phyloP scores from a whole-genome alignment of 2,888 invertebrate species.

The Neoaliturus tenellus region DNA sequence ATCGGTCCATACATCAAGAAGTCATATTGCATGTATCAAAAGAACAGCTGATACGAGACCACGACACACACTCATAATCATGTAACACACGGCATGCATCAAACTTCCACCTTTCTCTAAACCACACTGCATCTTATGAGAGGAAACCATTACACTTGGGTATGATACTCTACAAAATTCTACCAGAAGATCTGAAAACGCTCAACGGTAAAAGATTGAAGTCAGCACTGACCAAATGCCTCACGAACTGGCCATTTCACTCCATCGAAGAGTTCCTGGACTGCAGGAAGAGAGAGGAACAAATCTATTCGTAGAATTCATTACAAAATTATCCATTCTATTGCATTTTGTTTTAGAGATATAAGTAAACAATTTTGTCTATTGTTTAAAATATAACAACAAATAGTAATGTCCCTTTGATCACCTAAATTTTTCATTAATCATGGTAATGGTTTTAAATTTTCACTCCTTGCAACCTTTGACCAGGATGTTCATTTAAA shows the following conservation, averaged over 20 bases:
- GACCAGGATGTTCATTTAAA: too few species aligned
- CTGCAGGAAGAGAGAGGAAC: constrained; percentile 1
- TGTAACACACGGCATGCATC: neutral
- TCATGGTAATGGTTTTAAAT: too few species aligned
- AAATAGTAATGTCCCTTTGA: too few species aligned
- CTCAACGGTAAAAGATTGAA: neutral
- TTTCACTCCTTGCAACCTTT: too few species aligned
- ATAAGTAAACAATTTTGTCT: too few species aligned
- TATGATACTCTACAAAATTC: neutral
- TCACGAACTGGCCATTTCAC: constrained; percentile 1
- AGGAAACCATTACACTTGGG: neutral
- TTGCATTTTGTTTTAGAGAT: too few species aligned
- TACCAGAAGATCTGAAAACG: neutral
- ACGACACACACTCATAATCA: neutral
- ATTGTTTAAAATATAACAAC: too few species aligned
- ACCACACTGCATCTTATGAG: constrained; percentile 12
- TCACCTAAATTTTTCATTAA: too few species aligned
- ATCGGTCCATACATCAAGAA: constrained; percentile 2
- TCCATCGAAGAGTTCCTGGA: constrained; percentile 3
- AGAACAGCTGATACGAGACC: neutral
- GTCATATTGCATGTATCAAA: neutral
- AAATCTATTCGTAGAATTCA: too few species aligned
- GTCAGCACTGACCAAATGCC: neutral
- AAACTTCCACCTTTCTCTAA: neutral
- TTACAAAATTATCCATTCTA: too few species aligned